Evolutionary conservation across 1,140 invertebrate species (phyloP), one percentile per base, ranked within the genome.

Genomic region (Saxidomus purpurata): DNA sequence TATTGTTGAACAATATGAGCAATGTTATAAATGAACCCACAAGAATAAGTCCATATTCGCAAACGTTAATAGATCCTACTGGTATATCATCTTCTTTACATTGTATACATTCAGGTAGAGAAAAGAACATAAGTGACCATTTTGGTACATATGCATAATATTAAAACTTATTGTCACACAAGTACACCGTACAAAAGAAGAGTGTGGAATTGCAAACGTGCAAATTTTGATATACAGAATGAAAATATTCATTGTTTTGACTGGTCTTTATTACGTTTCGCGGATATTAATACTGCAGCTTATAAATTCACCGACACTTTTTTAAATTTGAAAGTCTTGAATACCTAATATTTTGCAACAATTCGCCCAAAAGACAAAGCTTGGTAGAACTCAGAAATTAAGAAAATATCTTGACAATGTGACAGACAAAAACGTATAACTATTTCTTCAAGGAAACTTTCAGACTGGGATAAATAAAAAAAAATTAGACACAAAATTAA

Each of bases 21-120:
- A 74, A 74, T 74, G 69, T 43, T 8, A 43, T 74, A 40, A 74
- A 6, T 43, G 69, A 74, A 74, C 15, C 69, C 15, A 74, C 69
- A 9, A 74, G 69, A 40, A 22, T 74, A 31, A 74, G 9, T 9
- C 34, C 38, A 17, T 74, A 38, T n/a, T 74, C 69, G 22, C 69
- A 43, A 19, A 40, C 69, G 8, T n/a, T 74, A 40, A 31, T 74
- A 40, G 69, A 74, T 74, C 69, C 69, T 40, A 74, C 43, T 38
- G 69, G 36, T 22, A 40, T 43, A 43, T 40, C 69, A 43, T 40
- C 34, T 74, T 40, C 34, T 74, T 9, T 74, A 40, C 11, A n/a
- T 11, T 74, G 69, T 43, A 15, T 40, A 28, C 38, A 40, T n/a
- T 40, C 69, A 3, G 69, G 34, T 22, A 74, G 36, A 1, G 22